Conservation (phyloP, 2,797 vertebrate genomes). For the Chelonia mydas region DNA sequence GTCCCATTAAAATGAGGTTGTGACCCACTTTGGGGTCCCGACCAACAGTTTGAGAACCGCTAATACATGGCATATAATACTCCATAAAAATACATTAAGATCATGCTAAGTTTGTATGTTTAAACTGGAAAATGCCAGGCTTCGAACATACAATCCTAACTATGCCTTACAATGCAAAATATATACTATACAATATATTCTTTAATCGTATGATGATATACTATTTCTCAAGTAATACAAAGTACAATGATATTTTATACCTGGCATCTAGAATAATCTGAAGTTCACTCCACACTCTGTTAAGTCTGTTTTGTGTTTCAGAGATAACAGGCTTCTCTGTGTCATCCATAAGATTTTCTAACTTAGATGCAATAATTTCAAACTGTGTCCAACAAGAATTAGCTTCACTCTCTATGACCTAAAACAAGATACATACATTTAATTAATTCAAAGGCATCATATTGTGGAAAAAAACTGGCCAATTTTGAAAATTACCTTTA, state of each 20-base stretch:
- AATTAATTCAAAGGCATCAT: not conserved
- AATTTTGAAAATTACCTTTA: not conserved
- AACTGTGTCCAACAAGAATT: constrained; percentile 85
- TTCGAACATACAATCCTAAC: not conserved
- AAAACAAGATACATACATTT: not conserved
- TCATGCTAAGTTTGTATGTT: not conserved
- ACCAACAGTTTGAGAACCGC: too few relatives aligned
- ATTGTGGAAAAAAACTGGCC: not conserved
- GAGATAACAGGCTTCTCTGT: constrained; percentile 67
- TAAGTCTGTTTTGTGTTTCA: constrained; percentile 80
- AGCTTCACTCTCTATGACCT: constrained; percentile 86
- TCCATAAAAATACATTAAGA: not conserved
- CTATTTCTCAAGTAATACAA: not conserved
- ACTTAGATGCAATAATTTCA: constrained; percentile 76
- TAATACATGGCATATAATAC: not conserved
- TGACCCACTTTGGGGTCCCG: too few relatives aligned
- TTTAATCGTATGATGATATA: not conserved
- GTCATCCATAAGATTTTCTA: constrained; percentile 74
- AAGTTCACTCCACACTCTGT: constrained; percentile 83
- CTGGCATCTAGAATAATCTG: constrained; percentile 84
- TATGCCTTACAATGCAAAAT: not conserved
- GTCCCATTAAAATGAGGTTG: too few relatives aligned
- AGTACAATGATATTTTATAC: constrained; percentile 69
- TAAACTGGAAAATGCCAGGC: not conserved
- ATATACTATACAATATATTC: not conserved